These are phyloP conservation scores for Potorous gilbertii DNA, from an alignment of 2,797 vertebrate genomes.

Conservation along the genomic window DNA sequence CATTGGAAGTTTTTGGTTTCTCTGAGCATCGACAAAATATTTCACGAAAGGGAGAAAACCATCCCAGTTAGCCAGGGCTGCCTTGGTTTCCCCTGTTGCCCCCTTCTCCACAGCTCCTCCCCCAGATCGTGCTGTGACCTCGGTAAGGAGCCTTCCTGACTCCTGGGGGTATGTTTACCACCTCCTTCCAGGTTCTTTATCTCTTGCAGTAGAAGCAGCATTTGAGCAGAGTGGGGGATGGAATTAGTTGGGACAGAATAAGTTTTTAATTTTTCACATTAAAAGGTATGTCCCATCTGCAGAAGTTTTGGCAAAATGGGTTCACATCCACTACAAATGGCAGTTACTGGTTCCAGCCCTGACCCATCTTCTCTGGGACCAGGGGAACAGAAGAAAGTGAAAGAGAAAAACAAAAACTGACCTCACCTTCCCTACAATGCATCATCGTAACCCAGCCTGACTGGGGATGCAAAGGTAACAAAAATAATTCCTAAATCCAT, in stretches of 20 bases:
- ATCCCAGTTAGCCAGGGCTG: too few relatives aligned
- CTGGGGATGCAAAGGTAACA: background rate
- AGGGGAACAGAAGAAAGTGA: background rate
- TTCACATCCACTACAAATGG: background rate
- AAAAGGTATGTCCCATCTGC: background rate
- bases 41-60: too few relatives aligned
- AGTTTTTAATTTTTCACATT: background rate
- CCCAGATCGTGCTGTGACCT: too few relatives aligned
- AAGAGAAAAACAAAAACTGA: background rate
- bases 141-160: too few relatives aligned
- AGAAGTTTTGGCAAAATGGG: background rate
- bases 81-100: too few relatives aligned
- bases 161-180: too few relatives aligned
- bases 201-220: background rate
- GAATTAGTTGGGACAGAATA: background rate
- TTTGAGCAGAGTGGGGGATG: too few relatives aligned
- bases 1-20: too few relatives aligned
- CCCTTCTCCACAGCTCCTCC: too few relatives aligned
- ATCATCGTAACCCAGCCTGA: too few relatives aligned
- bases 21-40: too few relatives aligned
- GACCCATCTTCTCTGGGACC: background rate
- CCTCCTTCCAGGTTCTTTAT: background rate
- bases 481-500: background rate
- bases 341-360: background rate
- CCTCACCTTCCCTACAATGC: background rate